These are phyloP conservation scores for Acrobasis consociella DNA, from an alignment of 2,888 invertebrate species.

Conservation along the genomic window DNA sequence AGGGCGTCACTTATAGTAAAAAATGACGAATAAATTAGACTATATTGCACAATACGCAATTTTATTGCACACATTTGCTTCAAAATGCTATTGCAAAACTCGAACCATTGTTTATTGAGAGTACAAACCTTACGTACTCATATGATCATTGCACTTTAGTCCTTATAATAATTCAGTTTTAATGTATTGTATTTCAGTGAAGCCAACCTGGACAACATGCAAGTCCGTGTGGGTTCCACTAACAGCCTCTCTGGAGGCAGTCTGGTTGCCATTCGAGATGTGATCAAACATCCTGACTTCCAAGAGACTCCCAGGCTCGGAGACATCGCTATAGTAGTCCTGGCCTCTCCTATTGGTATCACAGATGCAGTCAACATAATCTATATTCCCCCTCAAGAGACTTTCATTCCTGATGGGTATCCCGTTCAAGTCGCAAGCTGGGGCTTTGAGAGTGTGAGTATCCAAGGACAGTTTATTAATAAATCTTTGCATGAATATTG, in stretches of 20 bases:
- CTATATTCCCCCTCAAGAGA: constrained; percentile 39
- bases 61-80: too few species aligned
- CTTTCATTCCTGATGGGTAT: constrained; percentile 36
- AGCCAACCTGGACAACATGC: constrained; percentile 35
- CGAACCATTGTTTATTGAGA: too few species aligned
- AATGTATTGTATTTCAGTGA: constrained; percentile 32
- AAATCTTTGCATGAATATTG: too few species aligned
- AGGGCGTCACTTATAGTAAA: too few species aligned
- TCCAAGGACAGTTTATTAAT: not conserved
- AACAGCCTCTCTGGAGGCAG: constrained; percentile 41
- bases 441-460: constrained; percentile 46
- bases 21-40: too few species aligned
- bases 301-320: constrained; percentile 33
- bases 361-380: constrained; percentile 34
- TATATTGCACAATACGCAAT: too few species aligned
- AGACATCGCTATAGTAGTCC: constrained; percentile 40
- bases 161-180: too few species aligned
- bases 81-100: too few species aligned
- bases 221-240: constrained; percentile 44
- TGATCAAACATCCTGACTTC: constrained; percentile 41
- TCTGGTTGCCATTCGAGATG: constrained; percentile 26
- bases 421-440: constrained; percentile 43
- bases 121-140: too few species aligned
- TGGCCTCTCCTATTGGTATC: constrained; percentile 34
- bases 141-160: too few species aligned